These are phyloP conservation scores for Stegostoma tigrinum DNA, from an alignment of 2,113 vertebrate species.

Conservation along the genomic window DNA sequence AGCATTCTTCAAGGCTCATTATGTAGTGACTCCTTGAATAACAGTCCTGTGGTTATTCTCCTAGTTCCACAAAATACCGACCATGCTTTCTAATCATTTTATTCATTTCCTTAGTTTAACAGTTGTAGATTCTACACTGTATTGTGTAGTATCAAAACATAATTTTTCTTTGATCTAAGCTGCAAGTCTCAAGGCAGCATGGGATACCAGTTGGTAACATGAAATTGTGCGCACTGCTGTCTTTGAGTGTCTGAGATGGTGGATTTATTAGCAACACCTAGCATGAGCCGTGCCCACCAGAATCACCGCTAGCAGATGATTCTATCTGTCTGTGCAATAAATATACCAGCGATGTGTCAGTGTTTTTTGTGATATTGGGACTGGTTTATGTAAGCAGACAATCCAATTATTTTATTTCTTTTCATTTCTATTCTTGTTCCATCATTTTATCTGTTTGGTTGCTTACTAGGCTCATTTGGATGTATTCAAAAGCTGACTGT, in stretches of 20 bases:
- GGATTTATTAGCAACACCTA: neutral
- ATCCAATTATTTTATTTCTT: constrained; percentile 13
- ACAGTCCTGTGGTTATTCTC: neutral
- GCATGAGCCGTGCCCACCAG: neutral
- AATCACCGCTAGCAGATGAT: neutral
- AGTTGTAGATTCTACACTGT: neutral
- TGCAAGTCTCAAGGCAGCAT: constrained; percentile 36
- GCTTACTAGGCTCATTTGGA: neutral
- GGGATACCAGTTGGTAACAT: constrained; percentile 23
- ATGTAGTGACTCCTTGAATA: neutral
- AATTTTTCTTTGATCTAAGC: constrained; percentile 23
- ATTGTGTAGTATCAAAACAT: neutral
- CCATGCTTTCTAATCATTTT: neutral
- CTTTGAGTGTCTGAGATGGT: neutral
- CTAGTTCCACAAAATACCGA: neutral
- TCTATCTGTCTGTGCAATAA: constrained; percentile 4
- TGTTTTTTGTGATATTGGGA: neutral
- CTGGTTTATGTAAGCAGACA: neutral
- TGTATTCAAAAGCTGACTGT: neutral
- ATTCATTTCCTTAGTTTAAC: neutral
- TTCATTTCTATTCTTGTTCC: neutral
- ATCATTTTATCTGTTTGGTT: neutral
- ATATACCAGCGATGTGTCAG: neutral
- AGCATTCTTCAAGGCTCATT: neutral
- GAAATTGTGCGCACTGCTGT: constrained; percentile 20